Evolutionary conservation across 2,113 vertebrate species (phyloP).

Genomic region (Odocoileus virginianus): DNA sequence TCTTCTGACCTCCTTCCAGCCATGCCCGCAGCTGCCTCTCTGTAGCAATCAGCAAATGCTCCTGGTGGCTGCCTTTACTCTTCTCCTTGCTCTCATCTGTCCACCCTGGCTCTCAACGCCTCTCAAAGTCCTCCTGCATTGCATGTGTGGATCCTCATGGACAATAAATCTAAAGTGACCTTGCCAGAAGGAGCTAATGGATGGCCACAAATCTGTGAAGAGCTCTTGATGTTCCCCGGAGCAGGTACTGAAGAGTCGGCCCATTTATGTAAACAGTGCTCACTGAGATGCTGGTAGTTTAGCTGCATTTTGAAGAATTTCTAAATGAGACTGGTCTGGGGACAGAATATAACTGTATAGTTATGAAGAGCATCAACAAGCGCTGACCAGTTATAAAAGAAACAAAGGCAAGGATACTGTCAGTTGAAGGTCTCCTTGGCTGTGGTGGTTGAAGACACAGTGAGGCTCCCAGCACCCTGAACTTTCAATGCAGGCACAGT

Average conservation of each 20-base stretch:
- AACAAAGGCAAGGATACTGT: not conserved
- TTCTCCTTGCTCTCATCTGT: not conserved
- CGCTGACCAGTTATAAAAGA: not conserved
- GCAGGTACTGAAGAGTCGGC: not conserved
- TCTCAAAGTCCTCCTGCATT: constrained; percentile 2
- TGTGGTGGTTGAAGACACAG: not conserved
- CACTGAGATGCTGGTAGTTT: not conserved
- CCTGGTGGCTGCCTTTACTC: not conserved
- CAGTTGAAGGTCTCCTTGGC: not conserved
- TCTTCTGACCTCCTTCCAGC: not conserved
- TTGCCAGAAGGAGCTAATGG: not conserved
- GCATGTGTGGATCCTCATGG: not conserved
- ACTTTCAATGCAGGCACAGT: accelerated
- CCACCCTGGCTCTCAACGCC: not conserved
- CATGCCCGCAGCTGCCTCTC: not conserved
- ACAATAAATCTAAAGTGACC: not conserved
- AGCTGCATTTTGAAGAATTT: not conserved
- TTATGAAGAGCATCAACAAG: not conserved
- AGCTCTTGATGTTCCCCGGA: not conserved
- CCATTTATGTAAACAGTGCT: not conserved
- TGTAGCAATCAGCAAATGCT: not conserved
- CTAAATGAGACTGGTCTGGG: not conserved
- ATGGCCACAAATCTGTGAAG: not conserved
- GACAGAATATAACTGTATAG: not conserved
- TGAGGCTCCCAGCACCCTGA: not conserved